A percentile compares a stretch with the other conserved stretches of the same genome.
phyloP scores from a whole-genome alignment of 2,113 vertebrate genomes.

The Apistogramma diplotaenia region DNA sequence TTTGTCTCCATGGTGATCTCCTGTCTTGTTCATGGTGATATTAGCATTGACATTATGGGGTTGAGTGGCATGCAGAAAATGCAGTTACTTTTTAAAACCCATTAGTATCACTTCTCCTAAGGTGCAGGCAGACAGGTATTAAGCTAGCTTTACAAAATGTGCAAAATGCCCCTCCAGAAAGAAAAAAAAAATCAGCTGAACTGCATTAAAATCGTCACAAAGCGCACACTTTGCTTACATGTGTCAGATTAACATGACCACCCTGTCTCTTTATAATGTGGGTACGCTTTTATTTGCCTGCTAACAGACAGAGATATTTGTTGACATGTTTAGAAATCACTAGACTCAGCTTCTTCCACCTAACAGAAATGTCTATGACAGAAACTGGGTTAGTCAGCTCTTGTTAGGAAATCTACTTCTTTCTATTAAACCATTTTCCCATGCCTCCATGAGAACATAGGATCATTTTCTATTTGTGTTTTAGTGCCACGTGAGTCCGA shows the following conservation, averaged over 20 bases:
- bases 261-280: not conserved
- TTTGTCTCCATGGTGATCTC: slow-evolving; percentile 35
- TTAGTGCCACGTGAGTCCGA: not conserved
- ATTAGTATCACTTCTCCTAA: slow-evolving; percentile 1
- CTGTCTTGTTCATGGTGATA: not conserved
- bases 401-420: slow-evolving; percentile 32
- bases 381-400: slow-evolving; percentile 45
- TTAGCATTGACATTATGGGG: not conserved
- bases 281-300: not conserved
- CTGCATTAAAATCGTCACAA: not conserved
- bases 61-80: slow-evolving; percentile 12
- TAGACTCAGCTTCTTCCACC: slow-evolving; percentile 13
- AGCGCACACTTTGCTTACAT: not conserved
- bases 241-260: not conserved
- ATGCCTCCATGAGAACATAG: not conserved
- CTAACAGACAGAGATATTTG: not conserved
- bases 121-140: not conserved
- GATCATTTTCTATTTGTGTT: not conserved
- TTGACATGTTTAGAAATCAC: slow-evolving; percentile 15
- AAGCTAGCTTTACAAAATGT: not conserved
- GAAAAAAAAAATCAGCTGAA: not conserved
- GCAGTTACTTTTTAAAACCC: not conserved
- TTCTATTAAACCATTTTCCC: slow-evolving; percentile 42
- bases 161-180: not conserved
- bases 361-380: slow-evolving; percentile 26